Evolutionary conservation across 2,113 vertebrate species (phyloP).

Genomic region (Machaerirhynchus nigripectus): DNA sequence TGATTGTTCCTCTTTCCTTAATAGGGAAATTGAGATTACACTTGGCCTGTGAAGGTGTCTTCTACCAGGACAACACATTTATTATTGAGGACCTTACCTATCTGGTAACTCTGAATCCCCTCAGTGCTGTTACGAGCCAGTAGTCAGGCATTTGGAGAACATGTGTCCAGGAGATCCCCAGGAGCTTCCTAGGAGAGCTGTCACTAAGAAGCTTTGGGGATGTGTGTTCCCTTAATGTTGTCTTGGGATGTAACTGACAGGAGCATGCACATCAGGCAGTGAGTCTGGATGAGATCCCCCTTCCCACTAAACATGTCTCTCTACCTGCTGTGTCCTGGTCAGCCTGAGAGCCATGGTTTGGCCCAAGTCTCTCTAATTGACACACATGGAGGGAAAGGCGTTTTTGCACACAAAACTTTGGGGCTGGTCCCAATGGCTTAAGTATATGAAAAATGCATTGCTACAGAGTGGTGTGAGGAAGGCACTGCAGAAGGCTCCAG

Average conservation of each 20-base stretch:
- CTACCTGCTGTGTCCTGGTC: background rate
- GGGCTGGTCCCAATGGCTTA: conserved; percentile 1
- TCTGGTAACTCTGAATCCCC: background rate
- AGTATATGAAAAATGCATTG: background rate
- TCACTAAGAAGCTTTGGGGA: background rate
- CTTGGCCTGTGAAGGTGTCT: background rate
- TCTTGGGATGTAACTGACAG: background rate
- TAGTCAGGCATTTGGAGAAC: background rate
- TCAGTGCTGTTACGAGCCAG: background rate
- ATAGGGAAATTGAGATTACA: background rate
- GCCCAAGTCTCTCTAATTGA: background rate
- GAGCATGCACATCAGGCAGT: background rate
- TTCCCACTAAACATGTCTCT: background rate
- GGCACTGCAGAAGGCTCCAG: background rate
- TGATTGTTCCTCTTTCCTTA: background rate
- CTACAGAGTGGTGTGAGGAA: background rate
- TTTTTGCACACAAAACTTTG: background rate
- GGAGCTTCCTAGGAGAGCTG: background rate
- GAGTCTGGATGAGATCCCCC: background rate
- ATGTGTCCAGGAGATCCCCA: background rate
- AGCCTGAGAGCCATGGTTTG: background rate
- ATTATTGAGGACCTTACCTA: background rate
- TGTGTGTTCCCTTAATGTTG: background rate
- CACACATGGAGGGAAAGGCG: background rate
- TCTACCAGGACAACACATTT: background rate